Evolutionary conservation across 2,797 vertebrate species (phyloP), one percentile per base, ranked within the genome.

Genomic region (Poeciliopsis paucimaculata): DNA sequence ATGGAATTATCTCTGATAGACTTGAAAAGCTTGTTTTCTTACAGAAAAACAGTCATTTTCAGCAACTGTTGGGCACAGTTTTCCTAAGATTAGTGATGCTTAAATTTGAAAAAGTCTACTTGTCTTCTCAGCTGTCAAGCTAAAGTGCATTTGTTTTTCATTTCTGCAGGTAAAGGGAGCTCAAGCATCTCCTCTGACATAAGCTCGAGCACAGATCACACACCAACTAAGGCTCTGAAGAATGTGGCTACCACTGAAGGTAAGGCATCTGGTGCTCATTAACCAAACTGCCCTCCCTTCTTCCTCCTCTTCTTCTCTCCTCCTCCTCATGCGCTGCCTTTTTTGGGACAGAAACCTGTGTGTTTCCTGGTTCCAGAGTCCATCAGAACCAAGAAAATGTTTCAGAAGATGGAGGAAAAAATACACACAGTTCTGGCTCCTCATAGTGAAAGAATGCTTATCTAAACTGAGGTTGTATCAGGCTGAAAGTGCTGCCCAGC

Each of bases 101-200:
- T 45, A 43, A 62, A 76, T 71, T 11, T 39, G 20, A 31, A 26
- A 70, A 70, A 34, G 36, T 41, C 53, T 36, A 26, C 82, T 76
- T 77, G 75, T 83, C 73, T 79, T 85, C 20, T 47, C 60, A 23
- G 49, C 43, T 49, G 60, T 84, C 45, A 79, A 70, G 34, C 73
- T 72, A 46, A 75, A 76, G 49, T 62, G 20, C 2, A 77, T 77
- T 70, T 82, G 78, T 88, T 86, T 86, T 76, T 78, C 77, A 76
- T 78, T 55, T 91, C 87, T 89, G 87, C 91, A 99, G 98, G 97
- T 96, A 99, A 99, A 96, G 97, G 98, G 93, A 99, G 98, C 96
- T 99, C 98, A 95, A 99, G 98, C 97, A 97, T 99, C 96, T 99
- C 98, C 92, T 99, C 98, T 93, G 98, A 99, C 96, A 96, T 99